Conservation (phyloP, 2,888 invertebrate species). For the Eupithecia inturbata region DNA sequence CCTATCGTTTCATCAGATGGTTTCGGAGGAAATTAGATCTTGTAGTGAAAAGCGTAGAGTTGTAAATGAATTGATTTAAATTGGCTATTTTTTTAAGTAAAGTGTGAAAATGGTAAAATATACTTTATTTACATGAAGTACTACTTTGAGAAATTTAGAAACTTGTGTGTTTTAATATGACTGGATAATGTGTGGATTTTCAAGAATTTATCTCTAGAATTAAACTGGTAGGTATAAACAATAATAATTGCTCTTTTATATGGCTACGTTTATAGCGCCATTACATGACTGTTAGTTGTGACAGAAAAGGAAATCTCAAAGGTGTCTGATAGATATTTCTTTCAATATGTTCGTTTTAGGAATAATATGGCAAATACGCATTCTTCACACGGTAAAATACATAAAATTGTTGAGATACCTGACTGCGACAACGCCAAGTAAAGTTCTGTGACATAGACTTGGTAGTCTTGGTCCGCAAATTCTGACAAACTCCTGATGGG, state of each 20-base stretch:
- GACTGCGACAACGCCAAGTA: not conserved
- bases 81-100: not conserved
- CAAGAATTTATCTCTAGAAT: not conserved
- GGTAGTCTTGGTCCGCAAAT: not conserved
- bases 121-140: not conserved
- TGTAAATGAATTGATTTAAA: not conserved
- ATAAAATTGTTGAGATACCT: not conserved
- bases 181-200: not conserved
- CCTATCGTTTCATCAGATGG: slow-evolving; percentile 14
- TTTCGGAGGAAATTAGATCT: slow-evolving; percentile 10
- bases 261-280: slow-evolving; percentile 23
- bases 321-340: slow-evolving; percentile 21
- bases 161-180: not conserved
- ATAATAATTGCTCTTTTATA: slow-evolving; percentile 16
- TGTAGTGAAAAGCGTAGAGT: slow-evolving; percentile 11
- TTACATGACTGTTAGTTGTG: slow-evolving; percentile 4
- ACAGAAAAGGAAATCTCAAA: slow-evolving; percentile 19
- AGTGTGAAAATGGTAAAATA: not conserved
- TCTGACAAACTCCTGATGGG: not conserved
- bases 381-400: slow-evolving; percentile 2
- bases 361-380: slow-evolving; percentile 12
- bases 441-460: not conserved
- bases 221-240: not conserved
- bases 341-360: slow-evolving; percentile 8
- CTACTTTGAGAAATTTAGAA: not conserved